Conservation (phyloP, 2,888 invertebrate genomes). For the Sarcophaga subvicina region DNA sequence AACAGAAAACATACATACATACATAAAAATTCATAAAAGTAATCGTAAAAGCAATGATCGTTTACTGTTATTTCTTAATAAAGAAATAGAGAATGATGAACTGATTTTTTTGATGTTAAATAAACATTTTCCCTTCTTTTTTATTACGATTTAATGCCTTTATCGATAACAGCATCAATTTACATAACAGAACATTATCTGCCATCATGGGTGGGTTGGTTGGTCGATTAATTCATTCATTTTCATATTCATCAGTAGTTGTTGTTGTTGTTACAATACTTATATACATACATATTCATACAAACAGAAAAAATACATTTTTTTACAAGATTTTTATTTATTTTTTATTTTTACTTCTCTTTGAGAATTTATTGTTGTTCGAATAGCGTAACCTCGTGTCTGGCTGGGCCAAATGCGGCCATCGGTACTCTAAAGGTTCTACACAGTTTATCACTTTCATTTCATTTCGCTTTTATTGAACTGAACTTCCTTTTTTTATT, state of each 20-base stretch:
- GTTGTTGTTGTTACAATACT: conserved; percentile 19
- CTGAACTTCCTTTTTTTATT: conserved; percentile 6
- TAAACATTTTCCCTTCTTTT: conserved; percentile 43
- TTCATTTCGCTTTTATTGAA: conserved; percentile 19
- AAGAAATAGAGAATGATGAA: conserved; percentile 70
- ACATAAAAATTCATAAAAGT: background rate
- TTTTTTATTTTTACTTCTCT: conserved; percentile 18
- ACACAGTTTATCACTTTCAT: conserved; percentile 45
- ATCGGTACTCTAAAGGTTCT: background rate
- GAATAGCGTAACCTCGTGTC: conserved; percentile 41
- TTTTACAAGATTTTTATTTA: conserved; percentile 52
- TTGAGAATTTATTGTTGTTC: conserved; percentile 32
- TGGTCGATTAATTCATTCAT: conserved; percentile 8
- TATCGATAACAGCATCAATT: conserved; percentile 37
- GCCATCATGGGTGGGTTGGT: conserved; percentile 22
- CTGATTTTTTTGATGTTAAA: conserved; percentile 75
- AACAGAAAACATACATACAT: too few species aligned
- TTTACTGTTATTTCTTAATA: conserved; percentile 75
- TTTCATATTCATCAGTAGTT: conserved; percentile 4
- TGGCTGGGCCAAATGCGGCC: too few species aligned
- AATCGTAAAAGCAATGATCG: conserved; percentile 18
- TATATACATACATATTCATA: conserved; percentile 37
- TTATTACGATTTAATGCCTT: conserved; percentile 60
- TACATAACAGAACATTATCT: background rate
- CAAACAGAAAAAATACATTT: conserved; percentile 9